Evolutionary conservation across 1,140 invertebrate genomes (phyloP).

Genomic region (Heterodera carotae): DNA sequence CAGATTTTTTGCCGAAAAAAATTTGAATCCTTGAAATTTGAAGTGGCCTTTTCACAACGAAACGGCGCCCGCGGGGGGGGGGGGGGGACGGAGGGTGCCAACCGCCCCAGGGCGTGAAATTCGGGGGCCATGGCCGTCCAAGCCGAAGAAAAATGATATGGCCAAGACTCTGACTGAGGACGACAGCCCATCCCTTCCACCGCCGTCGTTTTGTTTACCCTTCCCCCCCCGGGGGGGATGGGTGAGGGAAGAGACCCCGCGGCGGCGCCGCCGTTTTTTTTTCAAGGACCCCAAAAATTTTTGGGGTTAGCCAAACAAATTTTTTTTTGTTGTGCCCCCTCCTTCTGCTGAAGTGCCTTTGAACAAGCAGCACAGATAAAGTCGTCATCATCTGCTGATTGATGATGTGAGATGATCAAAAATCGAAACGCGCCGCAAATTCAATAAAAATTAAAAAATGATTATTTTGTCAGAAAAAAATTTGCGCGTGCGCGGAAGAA

Average conservation of each 20-base stretch:
- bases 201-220: not conserved
- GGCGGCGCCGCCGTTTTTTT: not conserved
- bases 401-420: no score
- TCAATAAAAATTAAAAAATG: no score
- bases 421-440: no score
- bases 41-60: not conserved
- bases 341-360: not conserved
- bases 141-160: slow-evolving; percentile 3
- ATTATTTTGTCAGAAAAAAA: no score
- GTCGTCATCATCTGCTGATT: no score
- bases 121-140: not conserved
- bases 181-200: no score
- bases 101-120: not conserved
- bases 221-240: no score
- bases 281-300: not conserved
- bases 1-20: no score
- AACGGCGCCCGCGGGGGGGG: no score
- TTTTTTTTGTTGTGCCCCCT: not conserved
- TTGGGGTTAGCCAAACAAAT: not conserved
- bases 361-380: not conserved
- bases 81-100: no score
- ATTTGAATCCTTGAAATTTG: not conserved
- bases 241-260: no score
- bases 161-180: not conserved
- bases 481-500: no score